Evolutionary conservation across 2,797 vertebrate genomes (phyloP).

Genomic region (Petrocephalus schoutedeni): DNA sequence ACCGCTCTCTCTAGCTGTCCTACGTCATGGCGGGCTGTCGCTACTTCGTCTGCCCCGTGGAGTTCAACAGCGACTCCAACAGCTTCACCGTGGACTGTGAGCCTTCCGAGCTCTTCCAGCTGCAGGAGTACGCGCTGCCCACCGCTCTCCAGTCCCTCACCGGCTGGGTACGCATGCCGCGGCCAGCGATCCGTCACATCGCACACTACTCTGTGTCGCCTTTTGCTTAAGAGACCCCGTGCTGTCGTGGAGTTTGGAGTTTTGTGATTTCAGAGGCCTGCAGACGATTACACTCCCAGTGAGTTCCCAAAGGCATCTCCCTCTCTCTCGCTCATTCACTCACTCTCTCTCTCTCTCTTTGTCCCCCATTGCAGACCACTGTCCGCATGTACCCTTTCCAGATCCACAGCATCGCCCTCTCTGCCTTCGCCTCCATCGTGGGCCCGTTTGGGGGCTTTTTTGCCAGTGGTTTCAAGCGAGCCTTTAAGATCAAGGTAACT

Average conservation of each 20-base stretch:
- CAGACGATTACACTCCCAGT: not conserved
- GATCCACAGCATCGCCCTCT: constrained; percentile 95
- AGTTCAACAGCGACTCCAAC: constrained; percentile 94
- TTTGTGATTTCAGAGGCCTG: not conserved
- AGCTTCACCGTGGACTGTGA: constrained; percentile 92
- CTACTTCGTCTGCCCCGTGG: constrained; percentile 94
- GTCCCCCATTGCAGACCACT: constrained; percentile 67
- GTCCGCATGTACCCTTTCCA: constrained; percentile 94
- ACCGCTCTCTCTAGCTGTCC: constrained; percentile 68
- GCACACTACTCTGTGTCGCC: not conserved
- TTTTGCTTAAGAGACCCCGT: not conserved
- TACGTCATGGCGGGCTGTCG: constrained; percentile 89
- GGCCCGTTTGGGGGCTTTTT: constrained; percentile 97
- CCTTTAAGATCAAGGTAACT: constrained; percentile 94
- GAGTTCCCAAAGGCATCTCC: not conserved
- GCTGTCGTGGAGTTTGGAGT: not conserved
- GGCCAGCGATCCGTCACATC: not conserved
- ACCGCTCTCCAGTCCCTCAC: constrained; percentile 72
- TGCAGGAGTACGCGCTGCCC: constrained; percentile 85
- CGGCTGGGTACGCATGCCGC: constrained; percentile 72
- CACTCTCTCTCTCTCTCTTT: not conserved
- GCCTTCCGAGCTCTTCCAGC: constrained; percentile 85
- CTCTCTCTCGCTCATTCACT: not conserved
- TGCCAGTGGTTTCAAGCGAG: constrained; percentile 95
- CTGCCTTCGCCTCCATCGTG: constrained; percentile 88